Evolutionary conservation across 2,888 invertebrate genomes (phyloP), one percentile per base, ranked within the genome.

Genomic region (Diaprepes abbreviatus): DNA sequence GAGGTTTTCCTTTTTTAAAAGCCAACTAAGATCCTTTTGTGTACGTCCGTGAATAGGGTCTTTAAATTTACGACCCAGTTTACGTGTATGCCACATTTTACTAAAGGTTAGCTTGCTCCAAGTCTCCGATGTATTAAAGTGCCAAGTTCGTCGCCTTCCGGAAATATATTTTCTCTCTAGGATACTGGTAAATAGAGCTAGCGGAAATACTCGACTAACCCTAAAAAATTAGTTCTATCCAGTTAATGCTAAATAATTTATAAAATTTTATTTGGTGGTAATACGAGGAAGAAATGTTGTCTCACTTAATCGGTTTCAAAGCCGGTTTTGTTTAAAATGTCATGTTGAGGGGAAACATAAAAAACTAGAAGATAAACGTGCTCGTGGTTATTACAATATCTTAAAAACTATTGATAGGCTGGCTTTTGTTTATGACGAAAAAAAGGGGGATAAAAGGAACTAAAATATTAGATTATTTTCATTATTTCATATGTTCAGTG

Each of bases 111-210:
- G 55, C 65, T 58, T 45, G 65, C 65, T 58, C 33, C 65, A 40
- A 58, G 65, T 55, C 65, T 58, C 65, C 57, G 14, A 48, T 36
- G 65, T 65, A 65, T 65, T 65, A 65, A 65, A 58, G 57, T 65
- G 65, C 48, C 65, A 65, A 65, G 65, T 65, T 65, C 21, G 55
- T 65, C 65, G 65, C 45, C 57, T 65, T 45, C 10, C 21, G 19
- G 57, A 57, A 65, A 65, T 65, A 65, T 65, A 55, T 65, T 65
- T 65, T 45, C 65, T 12, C 65, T 58, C 40, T 31, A 31, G 38
- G 62, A 50, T 17, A 21, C 16, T 43, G 24, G 40, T 33, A 40
- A 59, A 35, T 36, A 55, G 36, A 35, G 36, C 55, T 35, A 35
- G 36, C 55, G 33, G 55, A 55, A 55, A 50, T 28, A 28, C 28